Conservation (phyloP, 1,140 invertebrate genomes). For the Papilio polytes region DNA sequence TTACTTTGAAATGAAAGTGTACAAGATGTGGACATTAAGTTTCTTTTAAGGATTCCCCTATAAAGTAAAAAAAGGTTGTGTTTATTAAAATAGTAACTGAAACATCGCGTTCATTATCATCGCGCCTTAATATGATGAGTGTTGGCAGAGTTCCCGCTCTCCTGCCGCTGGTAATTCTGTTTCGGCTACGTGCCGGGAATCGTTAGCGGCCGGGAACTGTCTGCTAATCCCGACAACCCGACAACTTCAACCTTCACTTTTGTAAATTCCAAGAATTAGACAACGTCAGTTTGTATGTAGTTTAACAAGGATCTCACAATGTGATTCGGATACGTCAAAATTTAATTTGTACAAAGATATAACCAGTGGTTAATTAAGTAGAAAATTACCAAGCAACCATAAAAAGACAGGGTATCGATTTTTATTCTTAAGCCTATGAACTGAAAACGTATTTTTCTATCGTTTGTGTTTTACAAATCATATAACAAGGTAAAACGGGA, state of each 20-base stretch:
- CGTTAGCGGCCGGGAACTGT: slow-evolving; percentile 59
- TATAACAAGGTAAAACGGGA: neutral
- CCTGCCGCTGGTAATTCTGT: slow-evolving; percentile 68
- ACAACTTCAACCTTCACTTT: slow-evolving; percentile 46
- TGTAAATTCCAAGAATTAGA: slow-evolving; percentile 13
- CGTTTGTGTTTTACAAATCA: too few species aligned
- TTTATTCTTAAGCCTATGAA: too few species aligned
- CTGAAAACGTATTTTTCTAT: too few species aligned
- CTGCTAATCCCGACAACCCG: slow-evolving; percentile 56
- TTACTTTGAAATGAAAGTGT: neutral
- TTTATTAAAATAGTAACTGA: slow-evolving; percentile 38
- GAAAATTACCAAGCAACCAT: too few species aligned
- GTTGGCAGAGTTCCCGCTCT: slow-evolving; percentile 71
- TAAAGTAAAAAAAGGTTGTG: neutral
- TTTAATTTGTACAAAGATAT: too few species aligned
- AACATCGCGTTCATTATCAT: slow-evolving; percentile 70
- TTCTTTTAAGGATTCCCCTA: neutral
- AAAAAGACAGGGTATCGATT: too few species aligned
- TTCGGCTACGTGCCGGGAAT: slow-evolving; percentile 72
- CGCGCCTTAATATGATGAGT: slow-evolving; percentile 73
- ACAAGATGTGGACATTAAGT: neutral
- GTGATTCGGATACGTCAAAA: neutral
- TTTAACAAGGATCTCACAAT: neutral
- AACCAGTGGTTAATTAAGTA: too few species aligned
- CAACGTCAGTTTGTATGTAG: neutral